Base-by-base conservation (phyloP, 2,797 vertebrate species). In the Amniataba percoides region DNA sequence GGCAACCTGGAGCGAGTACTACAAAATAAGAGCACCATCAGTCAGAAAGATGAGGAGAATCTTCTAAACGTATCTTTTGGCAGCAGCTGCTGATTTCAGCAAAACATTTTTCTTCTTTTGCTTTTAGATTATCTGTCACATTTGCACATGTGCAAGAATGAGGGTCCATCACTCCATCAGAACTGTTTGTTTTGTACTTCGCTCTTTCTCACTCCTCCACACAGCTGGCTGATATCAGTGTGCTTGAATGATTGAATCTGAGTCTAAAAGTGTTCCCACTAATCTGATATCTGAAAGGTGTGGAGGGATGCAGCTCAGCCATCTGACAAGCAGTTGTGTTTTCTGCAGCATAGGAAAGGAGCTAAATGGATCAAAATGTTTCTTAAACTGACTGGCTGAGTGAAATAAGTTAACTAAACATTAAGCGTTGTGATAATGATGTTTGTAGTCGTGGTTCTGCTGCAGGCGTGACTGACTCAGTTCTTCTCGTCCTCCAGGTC, bases 401-500 rank as follows among this genome's bases (percentile, higher is more conserved):
- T 31, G 13, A 56, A 31, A 4, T 64, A 1, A 36, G 27, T 67
- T n/a, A 39, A 45, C 42, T 23, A 19, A 43, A 43, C 49, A 56
- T 19, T 31, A 21, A 34, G n/a, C 40, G 51, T 9, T 5, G 4
- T 34, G 9, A 11, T 7, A 27, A 40, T 36, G 6, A 36, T 23
- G 36, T 67, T 31, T 43, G 18, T n/a, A n/a, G 21, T 42, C 31
- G 16, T 31, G 27, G 27, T 5, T 31, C 27, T 56, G 36, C 63
- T 53, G 57, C 16, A 71, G 23, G 21, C 43, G 13, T 55, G 27
- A 55, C 5, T 76, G 7, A 67, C 14, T 23, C 1, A 0, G 5
- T 51, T 42, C 23, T 53, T 7, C 2, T 68, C 48, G 4, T 74
- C 39, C 18, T 73, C 0, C 85, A 99, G 98, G 97, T 98, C 66